Conservation (phyloP, 2,113 vertebrate genomes). For the Burhinus oedicnemus region DNA sequence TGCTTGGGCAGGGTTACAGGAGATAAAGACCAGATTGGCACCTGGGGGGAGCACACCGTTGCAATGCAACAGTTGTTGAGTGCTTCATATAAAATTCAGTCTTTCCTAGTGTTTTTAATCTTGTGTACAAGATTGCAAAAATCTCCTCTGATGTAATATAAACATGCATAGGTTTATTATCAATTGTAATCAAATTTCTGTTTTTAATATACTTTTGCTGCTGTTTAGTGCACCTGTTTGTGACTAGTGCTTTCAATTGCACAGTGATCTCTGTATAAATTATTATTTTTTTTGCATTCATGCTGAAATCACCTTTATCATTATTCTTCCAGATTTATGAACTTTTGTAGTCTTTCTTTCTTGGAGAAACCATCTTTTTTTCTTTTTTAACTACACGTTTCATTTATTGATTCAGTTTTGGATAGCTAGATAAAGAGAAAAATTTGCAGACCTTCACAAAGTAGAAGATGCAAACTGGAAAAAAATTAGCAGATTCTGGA, state of each 20-base stretch:
- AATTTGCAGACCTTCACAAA: neutral
- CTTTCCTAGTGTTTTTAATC: neutral
- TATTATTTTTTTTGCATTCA: neutral
- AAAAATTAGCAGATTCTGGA: neutral
- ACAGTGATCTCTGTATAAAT: neutral
- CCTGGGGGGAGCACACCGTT: no score
- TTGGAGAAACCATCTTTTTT: neutral
- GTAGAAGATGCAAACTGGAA: neutral
- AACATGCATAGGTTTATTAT: neutral
- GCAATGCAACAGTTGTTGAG: neutral
- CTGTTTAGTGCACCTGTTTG: neutral
- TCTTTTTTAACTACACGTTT: neutral
- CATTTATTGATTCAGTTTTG: neutral
- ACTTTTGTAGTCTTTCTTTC: neutral
- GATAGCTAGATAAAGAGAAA: neutral
- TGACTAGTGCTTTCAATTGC: neutral
- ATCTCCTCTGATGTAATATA: neutral
- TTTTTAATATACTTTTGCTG: neutral
- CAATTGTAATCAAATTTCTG: neutral
- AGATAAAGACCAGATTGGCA: no score
- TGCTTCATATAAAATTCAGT: neutral
- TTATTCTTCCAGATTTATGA: neutral
- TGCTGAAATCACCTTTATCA: neutral
- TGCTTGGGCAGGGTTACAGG: no score
- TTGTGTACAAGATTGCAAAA: neutral